These are phyloP conservation scores for Erebia aethiops DNA, from an alignment of 2,888 invertebrate genomes.

Conservation along the genomic window DNA sequence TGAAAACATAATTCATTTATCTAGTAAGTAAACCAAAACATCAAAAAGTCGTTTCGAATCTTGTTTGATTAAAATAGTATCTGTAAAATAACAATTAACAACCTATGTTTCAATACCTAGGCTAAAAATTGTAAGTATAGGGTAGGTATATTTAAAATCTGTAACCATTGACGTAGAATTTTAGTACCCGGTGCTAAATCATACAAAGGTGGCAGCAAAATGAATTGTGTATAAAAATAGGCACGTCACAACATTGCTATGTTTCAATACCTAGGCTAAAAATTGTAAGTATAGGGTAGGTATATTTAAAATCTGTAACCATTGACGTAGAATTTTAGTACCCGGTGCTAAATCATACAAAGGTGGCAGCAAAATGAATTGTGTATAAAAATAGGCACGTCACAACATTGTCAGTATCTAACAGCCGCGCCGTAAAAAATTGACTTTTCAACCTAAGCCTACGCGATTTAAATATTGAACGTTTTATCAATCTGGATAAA, in stretches of 20 bases:
- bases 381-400: neutral
- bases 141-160: neutral
- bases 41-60: neutral
- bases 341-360: neutral
- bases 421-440: neutral
- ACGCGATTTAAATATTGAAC: constrained; percentile 7
- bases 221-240: neutral
- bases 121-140: neutral
- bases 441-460: constrained; percentile 30
- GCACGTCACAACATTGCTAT: neutral
- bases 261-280: neutral
- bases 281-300: neutral
- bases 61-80: neutral
- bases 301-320: neutral
- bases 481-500: neutral
- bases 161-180: neutral
- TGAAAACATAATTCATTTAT: neutral
- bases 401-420: neutral
- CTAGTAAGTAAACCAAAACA: neutral
- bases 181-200: neutral
- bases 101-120: neutral
- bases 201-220: neutral
- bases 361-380: neutral
- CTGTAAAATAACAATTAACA: neutral
- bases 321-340: too few species aligned